phyloP scores from a whole-genome alignment of 1,140 invertebrate species.

The Delia radicum region DNA sequence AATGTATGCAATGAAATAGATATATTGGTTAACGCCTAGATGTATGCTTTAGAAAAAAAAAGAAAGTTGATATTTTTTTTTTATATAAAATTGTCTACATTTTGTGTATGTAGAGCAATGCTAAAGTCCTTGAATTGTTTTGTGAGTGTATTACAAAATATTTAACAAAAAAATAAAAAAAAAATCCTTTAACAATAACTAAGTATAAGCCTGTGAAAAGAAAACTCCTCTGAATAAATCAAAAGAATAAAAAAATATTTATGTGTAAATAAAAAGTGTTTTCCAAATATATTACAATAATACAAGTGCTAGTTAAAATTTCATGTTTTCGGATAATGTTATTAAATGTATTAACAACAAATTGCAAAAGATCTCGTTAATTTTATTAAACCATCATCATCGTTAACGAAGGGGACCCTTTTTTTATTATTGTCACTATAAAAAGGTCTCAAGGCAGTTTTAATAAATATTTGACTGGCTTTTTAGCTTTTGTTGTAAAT shows the following conservation, averaged over 20 bases:
- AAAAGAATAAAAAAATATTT: neutral
- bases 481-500: neutral
- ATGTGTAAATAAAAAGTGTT: neutral
- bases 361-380: neutral
- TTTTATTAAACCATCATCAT: neutral
- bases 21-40: neutral
- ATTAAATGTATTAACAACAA: neutral
- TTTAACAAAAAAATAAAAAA: neutral
- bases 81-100: neutral
- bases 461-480: neutral
- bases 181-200: neutral
- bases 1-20: neutral
- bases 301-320: too few species aligned
- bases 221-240: neutral
- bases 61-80: neutral
- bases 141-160: neutral
- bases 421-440: neutral
- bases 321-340: neutral
- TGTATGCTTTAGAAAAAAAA: neutral
- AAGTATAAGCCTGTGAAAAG: too few species aligned
- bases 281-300: too few species aligned
- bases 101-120: constrained; percentile 10
- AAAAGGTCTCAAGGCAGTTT: neutral
- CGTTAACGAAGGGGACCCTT: neutral
- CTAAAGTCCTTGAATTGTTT: constrained; percentile 16